Evolutionary conservation across 2,888 invertebrate species (phyloP), one percentile per base, ranked within the genome.

Genomic region (Ethmia dodecea): DNA sequence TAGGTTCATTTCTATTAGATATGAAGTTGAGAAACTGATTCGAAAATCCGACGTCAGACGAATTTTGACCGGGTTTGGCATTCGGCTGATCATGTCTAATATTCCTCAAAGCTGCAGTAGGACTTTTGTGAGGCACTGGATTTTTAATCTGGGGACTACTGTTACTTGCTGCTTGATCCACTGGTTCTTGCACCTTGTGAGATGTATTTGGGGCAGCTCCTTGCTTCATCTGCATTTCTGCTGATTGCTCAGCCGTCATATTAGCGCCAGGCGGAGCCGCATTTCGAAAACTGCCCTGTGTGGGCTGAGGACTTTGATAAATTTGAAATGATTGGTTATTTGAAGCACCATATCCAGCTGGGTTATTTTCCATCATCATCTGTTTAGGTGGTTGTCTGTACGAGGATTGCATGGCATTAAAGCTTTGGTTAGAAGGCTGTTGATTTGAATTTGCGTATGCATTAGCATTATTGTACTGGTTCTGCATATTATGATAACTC

Each of bases 1-100:
- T 87, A 18, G 87, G 87, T 56, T 87, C 86, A 55, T 86, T 87
- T 52, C 87, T 74, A 48, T 81, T 79, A 4, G 86, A 73, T 51
- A 80, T 86, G 49, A 81, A 86, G 52, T 80, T 86, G 24, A 79
- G 73, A 48, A 76, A 87, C 45, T 86, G 86, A 47, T 84, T 84
- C 3, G 86, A 86, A 47, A 83, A 87, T 28, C 87, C 87, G 36
- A 80, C 66, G 31, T 83, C 86, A 26, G 80, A 69, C n/a, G 83
- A 68, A 43, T 81, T 72, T 44, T 77, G 77, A 8, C 74, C 68
- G 28, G 70, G 45, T 58, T 83, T 86, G 0, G 67, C 55, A 52
- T 68, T 75, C 2, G 80, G 76, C 42, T 83, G 86, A 28, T 87
- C 87, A 48, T 86, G 86, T 36, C 86, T 67, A 0, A 86, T 63